Conservation (phyloP, 2,888 invertebrate genomes). For the Lithophane socia region DNA sequence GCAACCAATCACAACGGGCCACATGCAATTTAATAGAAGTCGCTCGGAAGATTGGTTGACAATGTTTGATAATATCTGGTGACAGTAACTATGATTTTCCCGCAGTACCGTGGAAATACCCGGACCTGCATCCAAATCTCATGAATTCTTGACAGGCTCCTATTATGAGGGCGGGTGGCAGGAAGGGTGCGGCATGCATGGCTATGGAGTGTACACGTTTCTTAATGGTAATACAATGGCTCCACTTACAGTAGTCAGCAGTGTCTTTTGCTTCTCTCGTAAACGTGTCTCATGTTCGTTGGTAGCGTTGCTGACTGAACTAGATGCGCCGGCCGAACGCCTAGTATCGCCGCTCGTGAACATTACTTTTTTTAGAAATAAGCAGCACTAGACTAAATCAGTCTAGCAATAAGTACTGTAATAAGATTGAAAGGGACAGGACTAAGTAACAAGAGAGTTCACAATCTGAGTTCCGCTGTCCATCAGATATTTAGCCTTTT, state of each 20-base stretch:
- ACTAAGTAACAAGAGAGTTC: not conserved
- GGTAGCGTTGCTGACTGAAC: not conserved
- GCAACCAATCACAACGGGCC: not conserved
- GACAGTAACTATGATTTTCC: not conserved
- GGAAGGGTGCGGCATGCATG: constrained; percentile 17
- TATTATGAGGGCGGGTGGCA: constrained; percentile 7
- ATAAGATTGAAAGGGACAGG: not conserved
- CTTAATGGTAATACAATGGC: not conserved
- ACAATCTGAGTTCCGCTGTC: not conserved
- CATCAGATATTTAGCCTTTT: not conserved
- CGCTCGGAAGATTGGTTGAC: too few species aligned
- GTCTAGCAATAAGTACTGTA: not conserved
- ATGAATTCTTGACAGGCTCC: constrained; percentile 17
- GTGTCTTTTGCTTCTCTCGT: not conserved
- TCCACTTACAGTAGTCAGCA: not conserved
- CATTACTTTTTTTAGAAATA: not conserved
- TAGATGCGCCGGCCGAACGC: not conserved
- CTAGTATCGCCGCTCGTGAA: not conserved
- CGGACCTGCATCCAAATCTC: not conserved
- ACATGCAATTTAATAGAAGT: not conserved
- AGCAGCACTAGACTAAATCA: not conserved
- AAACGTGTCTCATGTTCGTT: not conserved
- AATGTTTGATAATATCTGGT: not conserved
- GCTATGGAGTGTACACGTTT: constrained; percentile 30
- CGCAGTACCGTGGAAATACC: not conserved